A percentile compares a stretch with the other conserved stretches of the same genome.
Evolutionary conservation across 2,888 invertebrate species (phyloP).

Genomic region (Amphipyra berbera): DNA sequence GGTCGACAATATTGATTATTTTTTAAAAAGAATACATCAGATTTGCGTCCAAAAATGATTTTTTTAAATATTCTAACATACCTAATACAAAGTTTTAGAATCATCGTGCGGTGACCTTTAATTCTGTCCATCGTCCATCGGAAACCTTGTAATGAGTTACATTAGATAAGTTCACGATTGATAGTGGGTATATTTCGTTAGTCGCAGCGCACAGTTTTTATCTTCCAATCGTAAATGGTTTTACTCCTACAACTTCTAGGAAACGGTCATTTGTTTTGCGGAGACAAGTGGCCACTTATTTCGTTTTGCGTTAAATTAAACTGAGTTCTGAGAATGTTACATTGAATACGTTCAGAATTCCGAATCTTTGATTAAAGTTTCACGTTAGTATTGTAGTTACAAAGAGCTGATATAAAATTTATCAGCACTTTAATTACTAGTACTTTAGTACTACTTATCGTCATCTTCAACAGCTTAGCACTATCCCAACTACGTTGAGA

Average conservation of each 20-base stretch:
- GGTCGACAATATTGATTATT: too few relatives aligned
- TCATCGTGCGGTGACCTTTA: slow-evolving; percentile 1
- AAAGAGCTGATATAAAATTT: too few relatives aligned
- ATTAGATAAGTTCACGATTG: slow-evolving; percentile 57
- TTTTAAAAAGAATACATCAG: too few relatives aligned
- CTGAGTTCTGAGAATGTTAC: slow-evolving; percentile 21
- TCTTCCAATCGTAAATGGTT: slow-evolving; percentile 54
- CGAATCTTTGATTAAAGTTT: too few relatives aligned
- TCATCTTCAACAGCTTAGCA: too few relatives aligned
- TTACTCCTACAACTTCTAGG: slow-evolving; percentile 48
- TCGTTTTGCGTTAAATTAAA: slow-evolving; percentile 41
- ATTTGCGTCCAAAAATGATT: too few relatives aligned
- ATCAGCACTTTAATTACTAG: too few relatives aligned
- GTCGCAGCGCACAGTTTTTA: slow-evolving; percentile 46
- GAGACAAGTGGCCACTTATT: slow-evolving; percentile 52
- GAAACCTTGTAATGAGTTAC: slow-evolving; percentile 50
- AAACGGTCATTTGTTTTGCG: slow-evolving; percentile 52
- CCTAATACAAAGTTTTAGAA: background rate
- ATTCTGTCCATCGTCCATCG: slow-evolving; percentile 32
- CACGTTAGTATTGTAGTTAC: too few relatives aligned
- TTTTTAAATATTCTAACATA: too few relatives aligned
- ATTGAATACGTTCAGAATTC: slow-evolving; percentile 7
- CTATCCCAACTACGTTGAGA: too few relatives aligned
- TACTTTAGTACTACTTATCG: too few relatives aligned
- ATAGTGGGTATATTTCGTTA: slow-evolving; percentile 56